These are phyloP conservation scores for Brassicogethes aeneus DNA, from an alignment of 2,888 invertebrate genomes.

Conservation along the genomic window DNA sequence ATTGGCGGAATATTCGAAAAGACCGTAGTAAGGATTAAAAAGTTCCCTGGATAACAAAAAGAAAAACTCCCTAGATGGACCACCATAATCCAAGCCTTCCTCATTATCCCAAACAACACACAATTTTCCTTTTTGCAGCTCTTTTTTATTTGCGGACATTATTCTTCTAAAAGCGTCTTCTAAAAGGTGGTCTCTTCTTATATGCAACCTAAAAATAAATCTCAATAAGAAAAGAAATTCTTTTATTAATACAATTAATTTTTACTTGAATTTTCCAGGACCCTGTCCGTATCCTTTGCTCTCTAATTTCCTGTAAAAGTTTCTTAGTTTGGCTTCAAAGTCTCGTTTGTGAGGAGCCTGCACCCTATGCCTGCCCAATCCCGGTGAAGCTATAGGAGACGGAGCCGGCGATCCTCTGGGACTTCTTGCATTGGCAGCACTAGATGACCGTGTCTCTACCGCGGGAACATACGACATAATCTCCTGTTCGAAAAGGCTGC, in stretches of 20 bases:
- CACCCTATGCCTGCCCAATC: conserved; percentile 66
- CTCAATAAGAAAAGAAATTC: not conserved
- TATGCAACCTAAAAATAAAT: conserved; percentile 62
- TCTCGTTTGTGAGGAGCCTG: conserved; percentile 88
- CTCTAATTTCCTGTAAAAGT: conserved; percentile 91
- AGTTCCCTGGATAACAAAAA: conserved; percentile 93
- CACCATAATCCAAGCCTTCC: conserved; percentile 96
- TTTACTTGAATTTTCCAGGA: conserved; percentile 91
- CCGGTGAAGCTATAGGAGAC: conserved; percentile 74
- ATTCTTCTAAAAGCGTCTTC: conserved; percentile 96
- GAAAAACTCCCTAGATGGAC: conserved; percentile 96
- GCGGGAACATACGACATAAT: conserved; percentile 94
- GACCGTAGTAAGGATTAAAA: conserved; percentile 96
- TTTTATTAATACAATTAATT: not conserved
- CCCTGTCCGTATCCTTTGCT: conserved; percentile 96
- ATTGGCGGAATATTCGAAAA: conserved; percentile 97
- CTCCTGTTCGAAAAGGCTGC: conserved; percentile 94
- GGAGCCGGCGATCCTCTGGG: conserved; percentile 55
- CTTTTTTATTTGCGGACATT: conserved; percentile 93
- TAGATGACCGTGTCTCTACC: conserved; percentile 39
- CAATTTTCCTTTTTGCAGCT: conserved; percentile 88
- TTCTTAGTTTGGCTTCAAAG: conserved; percentile 90
- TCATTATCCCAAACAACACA: conserved; percentile 93
- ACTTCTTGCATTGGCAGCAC: conserved; percentile 36
- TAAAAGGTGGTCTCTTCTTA: conserved; percentile 84